These are phyloP conservation scores for Pterocles orientalis DNA, from an alignment of 2,113 vertebrate species.

Conservation along the genomic window DNA sequence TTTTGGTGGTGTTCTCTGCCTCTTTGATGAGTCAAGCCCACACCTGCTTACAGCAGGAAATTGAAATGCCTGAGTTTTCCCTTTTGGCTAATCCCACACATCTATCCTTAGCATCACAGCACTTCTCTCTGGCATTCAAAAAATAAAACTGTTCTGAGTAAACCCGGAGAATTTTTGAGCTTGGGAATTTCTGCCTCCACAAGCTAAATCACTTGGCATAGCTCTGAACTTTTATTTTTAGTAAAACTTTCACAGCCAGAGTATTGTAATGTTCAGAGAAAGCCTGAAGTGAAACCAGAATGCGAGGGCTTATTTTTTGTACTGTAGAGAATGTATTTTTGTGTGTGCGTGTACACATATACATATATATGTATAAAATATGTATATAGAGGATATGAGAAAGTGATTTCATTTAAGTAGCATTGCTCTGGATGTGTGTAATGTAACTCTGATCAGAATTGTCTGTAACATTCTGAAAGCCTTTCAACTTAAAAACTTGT, in stretches of 20 bases:
- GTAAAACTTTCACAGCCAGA: not conserved
- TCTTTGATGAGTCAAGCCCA: not conserved
- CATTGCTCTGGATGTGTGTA: not conserved
- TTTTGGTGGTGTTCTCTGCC: not conserved
- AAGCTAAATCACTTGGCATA: not conserved
- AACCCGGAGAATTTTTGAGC: not conserved
- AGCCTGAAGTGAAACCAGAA: not conserved
- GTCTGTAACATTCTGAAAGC: not conserved
- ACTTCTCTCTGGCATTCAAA: not conserved
- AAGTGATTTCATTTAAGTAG: not conserved
- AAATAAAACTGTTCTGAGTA: not conserved
- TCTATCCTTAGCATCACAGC: not conserved
- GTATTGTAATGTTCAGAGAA: conserved; percentile 2
- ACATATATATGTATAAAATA: not conserved
- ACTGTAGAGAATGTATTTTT: not conserved
- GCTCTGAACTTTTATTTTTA: conserved; percentile 31
- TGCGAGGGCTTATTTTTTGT: not conserved
- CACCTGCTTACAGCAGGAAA: conserved; percentile 21
- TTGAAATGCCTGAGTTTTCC: not conserved
- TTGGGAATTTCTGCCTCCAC: not conserved
- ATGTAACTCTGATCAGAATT: not conserved
- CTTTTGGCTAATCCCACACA: not conserved
- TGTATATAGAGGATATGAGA: not conserved
- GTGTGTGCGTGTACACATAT: not conserved
- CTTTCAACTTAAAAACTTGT: not conserved